phyloP scores from a whole-genome alignment of 2,888 invertebrate species.

The Pimpla rufipes region DNA sequence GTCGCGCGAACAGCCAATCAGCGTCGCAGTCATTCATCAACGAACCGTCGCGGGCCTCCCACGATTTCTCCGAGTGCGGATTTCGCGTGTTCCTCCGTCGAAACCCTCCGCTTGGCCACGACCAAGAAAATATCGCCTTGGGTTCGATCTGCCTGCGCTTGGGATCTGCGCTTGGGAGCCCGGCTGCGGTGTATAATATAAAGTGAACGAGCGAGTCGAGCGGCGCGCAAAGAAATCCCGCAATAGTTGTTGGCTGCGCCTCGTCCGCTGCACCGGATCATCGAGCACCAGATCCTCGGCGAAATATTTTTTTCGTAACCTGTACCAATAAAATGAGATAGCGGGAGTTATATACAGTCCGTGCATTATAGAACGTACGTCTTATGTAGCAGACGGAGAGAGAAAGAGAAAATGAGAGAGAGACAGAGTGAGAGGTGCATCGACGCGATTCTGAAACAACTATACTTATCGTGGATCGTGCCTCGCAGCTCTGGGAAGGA shows the following conservation, averaged over 20 bases:
- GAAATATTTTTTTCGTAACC: conserved; percentile 81
- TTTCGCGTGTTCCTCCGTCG: background rate
- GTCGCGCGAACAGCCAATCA: no score
- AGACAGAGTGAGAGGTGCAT: conserved; percentile 75
- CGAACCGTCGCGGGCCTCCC: no score
- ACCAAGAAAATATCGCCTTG: conserved; percentile 21
- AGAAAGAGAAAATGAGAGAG: conserved; percentile 33
- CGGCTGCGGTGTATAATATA: conserved; percentile 3
- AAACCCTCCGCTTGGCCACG: conserved; percentile 6
- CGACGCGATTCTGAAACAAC: conserved; percentile 84
- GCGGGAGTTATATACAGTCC: conserved; percentile 77
- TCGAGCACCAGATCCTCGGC: conserved; percentile 66
- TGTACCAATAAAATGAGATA: conserved; percentile 84
- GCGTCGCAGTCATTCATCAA: no score
- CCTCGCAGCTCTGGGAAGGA: conserved; percentile 81
- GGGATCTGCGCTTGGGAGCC: background rate
- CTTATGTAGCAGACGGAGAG: conserved; percentile 21
- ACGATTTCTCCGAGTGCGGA: background rate
- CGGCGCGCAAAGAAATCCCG: conserved; percentile 60
- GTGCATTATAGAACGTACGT: conserved; percentile 43
- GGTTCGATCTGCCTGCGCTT: conserved; percentile 32
- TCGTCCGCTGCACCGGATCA: conserved; percentile 46
- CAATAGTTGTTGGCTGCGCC: conserved; percentile 61
- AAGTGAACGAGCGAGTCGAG: conserved; percentile 55
- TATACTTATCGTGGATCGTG: conserved; percentile 85